Percentiles rank a stretch among this genome's conserved stretches.
Conservation (phyloP, 1,140 invertebrate genomes). For the Helicoverpa zea region DNA sequence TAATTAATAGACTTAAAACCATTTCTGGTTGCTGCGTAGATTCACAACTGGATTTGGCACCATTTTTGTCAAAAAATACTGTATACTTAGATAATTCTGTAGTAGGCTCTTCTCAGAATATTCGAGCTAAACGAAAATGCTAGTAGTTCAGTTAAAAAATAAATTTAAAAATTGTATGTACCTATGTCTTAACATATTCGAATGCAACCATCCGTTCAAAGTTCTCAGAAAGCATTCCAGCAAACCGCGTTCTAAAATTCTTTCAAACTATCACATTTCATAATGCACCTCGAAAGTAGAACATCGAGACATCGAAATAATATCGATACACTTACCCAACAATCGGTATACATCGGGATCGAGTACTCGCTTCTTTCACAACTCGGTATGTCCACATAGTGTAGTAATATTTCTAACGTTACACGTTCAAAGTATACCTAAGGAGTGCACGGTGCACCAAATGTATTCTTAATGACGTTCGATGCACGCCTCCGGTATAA, state of each 20-base stretch:
- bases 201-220: not conserved
- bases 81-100: too few relatives aligned
- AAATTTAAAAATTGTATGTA: not conserved
- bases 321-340: conserved; percentile 41
- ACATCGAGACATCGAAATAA: conserved; percentile 36
- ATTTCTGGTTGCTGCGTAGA: too few relatives aligned
- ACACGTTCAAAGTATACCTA: conserved; percentile 27
- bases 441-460: conserved; percentile 31
- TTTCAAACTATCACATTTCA: conserved; percentile 39
- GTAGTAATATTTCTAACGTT: conserved; percentile 39
- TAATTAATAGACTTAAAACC: too few relatives aligned
- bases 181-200: not conserved
- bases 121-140: not conserved
- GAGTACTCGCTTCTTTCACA: conserved; percentile 40
- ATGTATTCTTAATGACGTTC: conserved; percentile 49
- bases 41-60: too few relatives aligned
- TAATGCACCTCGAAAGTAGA: conserved; percentile 36
- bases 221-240: not conserved
- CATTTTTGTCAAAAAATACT: too few relatives aligned
- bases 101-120: not conserved
- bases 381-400: conserved; percentile 29
- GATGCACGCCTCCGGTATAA: conserved; percentile 35
- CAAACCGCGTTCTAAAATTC: conserved; percentile 22
- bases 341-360: conserved; percentile 32
- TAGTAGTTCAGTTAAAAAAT: not conserved